Evolutionary conservation across 1,140 invertebrate genomes (phyloP).

Genomic region (Zaprionus kolodkinae): DNA sequence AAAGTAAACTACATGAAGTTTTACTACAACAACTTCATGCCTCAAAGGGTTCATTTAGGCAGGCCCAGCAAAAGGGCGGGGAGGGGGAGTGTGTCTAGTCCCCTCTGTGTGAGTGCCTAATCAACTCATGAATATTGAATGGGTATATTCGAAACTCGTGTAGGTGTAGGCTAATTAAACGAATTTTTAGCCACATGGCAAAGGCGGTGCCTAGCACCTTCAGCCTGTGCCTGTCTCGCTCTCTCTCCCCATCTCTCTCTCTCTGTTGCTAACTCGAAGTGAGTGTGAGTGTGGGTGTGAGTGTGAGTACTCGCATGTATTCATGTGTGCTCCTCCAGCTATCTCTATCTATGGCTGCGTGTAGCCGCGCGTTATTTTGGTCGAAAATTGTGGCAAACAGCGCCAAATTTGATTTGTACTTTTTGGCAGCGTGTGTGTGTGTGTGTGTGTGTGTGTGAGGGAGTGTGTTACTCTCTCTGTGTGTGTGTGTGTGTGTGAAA

Average conservation of each 20-base stretch:
- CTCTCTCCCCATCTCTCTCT: not conserved
- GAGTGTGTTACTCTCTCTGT: constrained; percentile 1
- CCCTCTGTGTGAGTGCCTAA: constrained; percentile 1
- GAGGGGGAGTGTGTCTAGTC: not conserved
- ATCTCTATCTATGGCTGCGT: constrained; percentile 39
- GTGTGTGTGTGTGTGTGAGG: not conserved
- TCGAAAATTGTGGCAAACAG: constrained; percentile 70
- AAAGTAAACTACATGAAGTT: too few species aligned
- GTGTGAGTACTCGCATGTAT: not conserved
- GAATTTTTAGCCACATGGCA: constrained; percentile 13
- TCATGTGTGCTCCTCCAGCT: constrained; percentile 7
- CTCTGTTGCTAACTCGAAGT: not conserved
- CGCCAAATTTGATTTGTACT: constrained; percentile 72
- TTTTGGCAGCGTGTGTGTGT: constrained; percentile 45
- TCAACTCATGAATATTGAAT: constrained; percentile 12
- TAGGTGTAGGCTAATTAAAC: constrained; percentile 42
- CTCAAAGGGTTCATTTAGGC: not conserved
- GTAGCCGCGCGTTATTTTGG: constrained; percentile 55
- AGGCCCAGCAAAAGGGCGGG: too few species aligned
- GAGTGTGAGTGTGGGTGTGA: not conserved
- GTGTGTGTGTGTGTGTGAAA: constrained; percentile 58
- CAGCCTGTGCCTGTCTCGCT: not conserved
- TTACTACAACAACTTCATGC: not conserved
- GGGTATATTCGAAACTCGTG: constrained; percentile 3
- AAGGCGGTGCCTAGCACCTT: constrained; percentile 31